Evolutionary conservation across 2,797 vertebrate genomes (phyloP).

Genomic region (Gymnopithys bicolor): DNA sequence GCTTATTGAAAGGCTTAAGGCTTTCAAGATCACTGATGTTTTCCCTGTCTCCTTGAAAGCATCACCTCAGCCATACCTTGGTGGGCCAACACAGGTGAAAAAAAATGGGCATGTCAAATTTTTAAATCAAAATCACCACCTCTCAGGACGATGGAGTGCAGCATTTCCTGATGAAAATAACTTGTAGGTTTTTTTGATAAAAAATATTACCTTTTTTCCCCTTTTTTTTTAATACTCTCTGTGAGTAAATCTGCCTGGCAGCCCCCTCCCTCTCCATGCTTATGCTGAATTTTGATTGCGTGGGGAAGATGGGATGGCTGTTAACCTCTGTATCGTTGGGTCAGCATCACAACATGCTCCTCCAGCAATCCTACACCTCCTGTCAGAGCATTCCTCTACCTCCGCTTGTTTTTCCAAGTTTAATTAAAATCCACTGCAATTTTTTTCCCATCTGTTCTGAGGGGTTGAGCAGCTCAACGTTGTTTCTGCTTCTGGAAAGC

Average conservation of each 20-base stretch:
- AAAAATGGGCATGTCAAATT: background rate
- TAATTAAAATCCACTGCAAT: constrained; percentile 41
- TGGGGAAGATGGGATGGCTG: background rate
- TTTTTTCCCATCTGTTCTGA: background rate
- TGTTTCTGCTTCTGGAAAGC: background rate
- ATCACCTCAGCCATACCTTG: background rate
- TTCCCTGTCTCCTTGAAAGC: background rate
- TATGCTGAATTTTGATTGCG: background rate
- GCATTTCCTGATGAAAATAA: background rate
- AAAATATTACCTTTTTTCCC: background rate
- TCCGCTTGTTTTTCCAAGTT: constrained; percentile 43
- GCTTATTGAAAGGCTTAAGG: background rate
- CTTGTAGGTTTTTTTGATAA: background rate
- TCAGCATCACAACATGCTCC: constrained; percentile 26
- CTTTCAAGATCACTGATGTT: background rate
- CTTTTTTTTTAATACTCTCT: background rate
- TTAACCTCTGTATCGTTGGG: background rate
- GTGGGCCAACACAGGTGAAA: background rate
- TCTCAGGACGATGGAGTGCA: accelerated
- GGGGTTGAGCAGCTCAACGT: background rate
- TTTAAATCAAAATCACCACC: background rate
- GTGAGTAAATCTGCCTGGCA: background rate
- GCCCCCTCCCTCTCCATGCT: background rate
- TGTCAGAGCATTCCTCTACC: constrained; percentile 37
- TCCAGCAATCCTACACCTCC: constrained; percentile 30